These are phyloP conservation scores for Clarias platycephalus DNA, from an alignment of 2,797 vertebrate genomes.

Conservation along the genomic window DNA sequence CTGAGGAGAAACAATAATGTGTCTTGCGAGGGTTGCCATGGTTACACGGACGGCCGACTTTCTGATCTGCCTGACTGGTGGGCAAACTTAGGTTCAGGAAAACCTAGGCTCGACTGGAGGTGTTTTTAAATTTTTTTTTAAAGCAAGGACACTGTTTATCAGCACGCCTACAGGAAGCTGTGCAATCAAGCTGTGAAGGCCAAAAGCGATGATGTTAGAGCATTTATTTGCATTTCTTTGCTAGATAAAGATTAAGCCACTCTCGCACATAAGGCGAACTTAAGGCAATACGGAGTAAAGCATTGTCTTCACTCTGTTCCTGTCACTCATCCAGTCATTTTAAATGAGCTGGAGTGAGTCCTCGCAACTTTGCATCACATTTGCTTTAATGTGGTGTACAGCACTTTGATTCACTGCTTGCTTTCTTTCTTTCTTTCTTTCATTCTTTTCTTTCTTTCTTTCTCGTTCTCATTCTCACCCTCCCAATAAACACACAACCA, in stretches of 20 bases:
- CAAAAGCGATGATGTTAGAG: neutral
- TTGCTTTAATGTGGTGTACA: conserved; percentile 40
- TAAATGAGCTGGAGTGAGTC: neutral
- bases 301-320: conserved; percentile 31
- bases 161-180: neutral
- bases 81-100: conserved; percentile 10
- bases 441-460: neutral
- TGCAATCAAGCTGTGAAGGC: neutral
- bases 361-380: conserved; percentile 43
- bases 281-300: conserved; percentile 20
- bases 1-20: neutral
- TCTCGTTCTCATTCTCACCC: neutral
- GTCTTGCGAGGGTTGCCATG: neutral
- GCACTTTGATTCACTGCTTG: neutral
- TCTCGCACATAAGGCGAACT: neutral
- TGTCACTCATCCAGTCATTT: conserved; percentile 26
- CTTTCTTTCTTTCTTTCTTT: neutral
- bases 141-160: neutral
- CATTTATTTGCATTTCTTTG: conserved; percentile 5
- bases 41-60: neutral
- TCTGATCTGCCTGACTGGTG: conserved; percentile 6
- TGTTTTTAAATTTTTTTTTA: neutral
- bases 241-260: neutral
- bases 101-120: neutral
- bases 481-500: neutral